Evolutionary conservation across 2,797 vertebrate genomes (phyloP), one percentile per base, ranked within the genome.

Genomic region (Phylloscopus collybita): DNA sequence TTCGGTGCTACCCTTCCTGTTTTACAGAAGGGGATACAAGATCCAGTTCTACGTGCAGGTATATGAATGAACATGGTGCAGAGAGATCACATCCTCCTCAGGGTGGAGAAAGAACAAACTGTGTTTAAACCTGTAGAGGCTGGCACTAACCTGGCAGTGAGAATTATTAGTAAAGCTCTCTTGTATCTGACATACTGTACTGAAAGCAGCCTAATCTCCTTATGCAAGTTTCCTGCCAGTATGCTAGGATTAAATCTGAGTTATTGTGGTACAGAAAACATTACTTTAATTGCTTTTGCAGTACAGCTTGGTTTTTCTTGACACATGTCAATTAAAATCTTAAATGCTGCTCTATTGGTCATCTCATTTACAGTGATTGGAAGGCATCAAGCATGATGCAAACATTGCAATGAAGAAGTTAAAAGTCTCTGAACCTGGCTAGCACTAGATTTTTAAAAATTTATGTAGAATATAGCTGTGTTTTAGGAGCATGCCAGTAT

Each of bases 241-340:
- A 14, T 64, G 34, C 80, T 80, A 67, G 93, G 88, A 74, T 89
- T 95, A 91, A 78, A 89, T 74, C 67, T 67, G 64, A 82, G 45
- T 82, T 93, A 87, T 26, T 91, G 65, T 82, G 61, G 32, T 87
- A 44, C 67, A 75, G 70, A 86, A 95, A 90, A 92, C 80, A 84
- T 73, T 80, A 60, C 61, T 73, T 92, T 74, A 73, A 79, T 74
- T 94, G 44, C 83, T 69, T 25, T 72, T 94, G n/a, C 49, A 56
- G 17, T 79, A 80, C 60, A 67, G 40, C 66, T 64, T 87, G 56
- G 11, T 36, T 88, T 86, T 94, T 76, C 56, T 59, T 88, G 54
- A 87, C 76, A 78, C 64, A 66, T 10, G 29, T 64, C 45, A 53
- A 13, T 86, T 89, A 67, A 95, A 91, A 56, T 13, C 5, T 84